Percentiles rank a stretch among this genome's conserved stretches.
Evolutionary conservation across 1,140 invertebrate species (phyloP).

Genomic region (Atopsyche davidsoni): DNA sequence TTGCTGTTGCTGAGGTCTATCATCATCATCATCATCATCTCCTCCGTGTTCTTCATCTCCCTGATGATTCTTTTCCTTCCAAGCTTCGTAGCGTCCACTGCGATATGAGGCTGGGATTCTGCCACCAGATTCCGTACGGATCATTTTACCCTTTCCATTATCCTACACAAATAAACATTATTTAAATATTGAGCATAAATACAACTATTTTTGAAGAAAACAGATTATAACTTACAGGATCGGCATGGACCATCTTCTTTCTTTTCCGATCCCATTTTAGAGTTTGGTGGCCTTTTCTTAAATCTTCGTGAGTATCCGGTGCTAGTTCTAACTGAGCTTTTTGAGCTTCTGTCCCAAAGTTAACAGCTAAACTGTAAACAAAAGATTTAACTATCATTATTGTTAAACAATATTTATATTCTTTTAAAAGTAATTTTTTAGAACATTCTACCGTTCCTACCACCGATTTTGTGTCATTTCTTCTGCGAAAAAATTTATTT

Average conservation of each 20-base stretch:
- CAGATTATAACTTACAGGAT: constrained; percentile 45
- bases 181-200: constrained; percentile 13
- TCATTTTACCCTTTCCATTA: constrained; percentile 43
- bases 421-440: no score
- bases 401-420: no score
- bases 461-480: no score
- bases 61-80: constrained; percentile 72
- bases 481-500: no score
- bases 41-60: constrained; percentile 55
- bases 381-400: no score
- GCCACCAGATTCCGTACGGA: constrained; percentile 89
- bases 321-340: constrained; percentile 71
- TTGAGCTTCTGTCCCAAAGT: constrained; percentile 66
- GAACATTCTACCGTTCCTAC: no score
- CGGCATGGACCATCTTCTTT: constrained; percentile 82
- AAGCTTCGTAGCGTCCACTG: constrained; percentile 79
- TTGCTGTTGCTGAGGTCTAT: constrained; percentile 10
- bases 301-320: constrained; percentile 66
- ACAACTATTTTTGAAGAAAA: constrained; percentile 7
- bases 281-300: constrained; percentile 51
- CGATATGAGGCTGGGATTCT: constrained; percentile 94
- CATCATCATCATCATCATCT: constrained; percentile 42
- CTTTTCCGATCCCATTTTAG: constrained; percentile 85
- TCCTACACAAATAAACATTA: constrained; percentile 19
- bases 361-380: constrained; percentile 65